These are phyloP conservation scores for Ochotona curzoniae DNA, from an alignment of 2,113 vertebrate genomes.

Conservation along the genomic window DNA sequence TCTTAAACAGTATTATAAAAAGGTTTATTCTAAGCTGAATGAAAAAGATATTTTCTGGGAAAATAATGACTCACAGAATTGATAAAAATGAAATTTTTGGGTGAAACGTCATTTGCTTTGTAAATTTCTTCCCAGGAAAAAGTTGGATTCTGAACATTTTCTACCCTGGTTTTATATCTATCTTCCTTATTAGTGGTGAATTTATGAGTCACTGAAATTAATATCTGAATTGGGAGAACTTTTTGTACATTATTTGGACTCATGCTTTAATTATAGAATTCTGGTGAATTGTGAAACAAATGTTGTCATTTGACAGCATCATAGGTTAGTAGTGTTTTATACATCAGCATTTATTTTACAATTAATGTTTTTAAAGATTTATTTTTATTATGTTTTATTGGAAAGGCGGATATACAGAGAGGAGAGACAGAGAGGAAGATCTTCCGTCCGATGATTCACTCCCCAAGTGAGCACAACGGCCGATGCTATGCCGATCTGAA, in stretches of 20 bases:
- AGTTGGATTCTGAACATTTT: not conserved
- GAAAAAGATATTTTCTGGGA: constrained; percentile 80
- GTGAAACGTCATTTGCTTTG: constrained; percentile 71
- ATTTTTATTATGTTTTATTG: too few species aligned
- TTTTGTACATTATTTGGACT: not conserved
- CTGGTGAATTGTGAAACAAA: not conserved
- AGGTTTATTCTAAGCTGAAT: constrained; percentile 80
- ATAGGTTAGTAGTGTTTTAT: not conserved
- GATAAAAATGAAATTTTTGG: constrained; percentile 71
- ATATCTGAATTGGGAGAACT: not conserved
- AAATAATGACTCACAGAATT: constrained; percentile 69
- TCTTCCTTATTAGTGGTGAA: not conserved
- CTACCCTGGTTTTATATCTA: not conserved
- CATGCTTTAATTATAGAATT: constrained; percentile 18
- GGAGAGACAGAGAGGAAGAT: too few species aligned
- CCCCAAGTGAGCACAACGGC: too few species aligned
- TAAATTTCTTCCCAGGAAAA: constrained; percentile 61
- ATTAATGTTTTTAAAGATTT: too few species aligned
- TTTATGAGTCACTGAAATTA: not conserved
- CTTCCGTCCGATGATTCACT: too few species aligned
- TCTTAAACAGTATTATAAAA: constrained; percentile 74
- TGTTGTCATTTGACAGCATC: not conserved
- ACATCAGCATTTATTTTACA: not conserved
- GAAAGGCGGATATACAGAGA: too few species aligned
- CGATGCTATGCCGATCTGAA: too few species aligned